Base-by-base conservation (phyloP, 2,888 invertebrate genomes). In the Aphodius granarius region DNA sequence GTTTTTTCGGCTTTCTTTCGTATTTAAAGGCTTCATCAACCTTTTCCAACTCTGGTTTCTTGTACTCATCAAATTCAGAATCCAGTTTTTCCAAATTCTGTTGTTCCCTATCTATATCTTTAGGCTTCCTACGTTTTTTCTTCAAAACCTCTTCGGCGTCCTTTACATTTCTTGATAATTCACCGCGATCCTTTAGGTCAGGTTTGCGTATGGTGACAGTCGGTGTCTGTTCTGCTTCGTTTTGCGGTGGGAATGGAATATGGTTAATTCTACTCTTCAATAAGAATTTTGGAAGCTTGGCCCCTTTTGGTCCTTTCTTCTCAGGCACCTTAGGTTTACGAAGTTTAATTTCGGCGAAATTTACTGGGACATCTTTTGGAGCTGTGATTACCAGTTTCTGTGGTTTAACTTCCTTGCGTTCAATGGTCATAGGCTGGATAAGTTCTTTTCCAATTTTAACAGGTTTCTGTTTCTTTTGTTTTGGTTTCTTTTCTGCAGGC, bases 211-310 rank as follows among this genome's bases (percentile, higher is more conserved):
- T 78, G 43, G 85, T 85, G 20, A 88, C 81, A 62, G 83, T 77
- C 4, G 85, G 84, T 66, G 79, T 77, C 63, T 85, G 82, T 76
- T 86, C 81, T n/a, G 81, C 73, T 83, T 86, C 86, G 16, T 79
- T 72, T 16, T 80, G 73, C 21, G 87, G 85, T 73, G 88, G 87
- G 79, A 88, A 88, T 73, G 88, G 87, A 0, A 89, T 84, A 80
- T 89, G 89, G 70, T 87, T 89, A 17, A 94, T 92, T 79, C 92
- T 89, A 84, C 94, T 94, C 82, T 93, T 93, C 3, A 94, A 86
- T 83, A 92, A 89, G 66, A 93, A 88, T 84, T 92, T 93, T 0
- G 93, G 94, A 73, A 93, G 85, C 80, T 79, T 80, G 1, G 81
- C 82, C 72, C 79, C 76, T 68, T 78, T 79, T 18, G 76, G 76